Base-by-base conservation (phyloP, 2,113 vertebrate genomes). In the Odobenus rosmarus region DNA sequence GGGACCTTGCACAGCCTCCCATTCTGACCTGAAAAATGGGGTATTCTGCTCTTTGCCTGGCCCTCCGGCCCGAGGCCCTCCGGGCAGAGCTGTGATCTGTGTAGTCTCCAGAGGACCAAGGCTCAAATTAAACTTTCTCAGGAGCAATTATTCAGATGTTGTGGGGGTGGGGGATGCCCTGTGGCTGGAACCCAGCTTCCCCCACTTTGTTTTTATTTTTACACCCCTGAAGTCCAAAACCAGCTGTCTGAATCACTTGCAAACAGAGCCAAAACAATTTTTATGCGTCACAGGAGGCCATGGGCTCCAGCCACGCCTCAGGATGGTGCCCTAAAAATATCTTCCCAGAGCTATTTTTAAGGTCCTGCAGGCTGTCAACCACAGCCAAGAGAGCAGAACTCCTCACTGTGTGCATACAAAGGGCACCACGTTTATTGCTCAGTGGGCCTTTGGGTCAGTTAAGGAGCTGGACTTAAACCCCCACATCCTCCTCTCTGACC, bases 321-420 rank as follows among this genome's bases (percentile, higher is more conserved):
- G 97, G 97, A 97, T 72, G 80, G 69, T 16, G 36, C 13, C 12
- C 97, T 98, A 98, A 98, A 98, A 97, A 98, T 98, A 98, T 77
- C 93, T 94, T 77, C 53, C 31, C 23, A 3, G 93, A 0, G 15
- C 92, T 98, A 98, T 98, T 98, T 98, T 96, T 98, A 98, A 97
- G 55, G 83, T 57, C 76, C n/a, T 16, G 7, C 53, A 23, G 87
- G 55, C 86, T 92, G 90, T 72, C 86, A 79, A 62, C 67, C 61
- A 16, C 67, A 86, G 51, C 51, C 16, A 12, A 15, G 31, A 62
- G 53, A 86, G 86, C 2, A 1, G 82, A 80, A 81, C 55, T 90
- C 87, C 42, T 91, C 14, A 16, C 21, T 59, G 76, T 0, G 2
- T 0, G 33, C 42, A n/a, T 1, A 0, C 79, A 71, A 28, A 86